Base-by-base conservation (phyloP, 2,888 invertebrate genomes). In the Lithophane ornitopus region DNA sequence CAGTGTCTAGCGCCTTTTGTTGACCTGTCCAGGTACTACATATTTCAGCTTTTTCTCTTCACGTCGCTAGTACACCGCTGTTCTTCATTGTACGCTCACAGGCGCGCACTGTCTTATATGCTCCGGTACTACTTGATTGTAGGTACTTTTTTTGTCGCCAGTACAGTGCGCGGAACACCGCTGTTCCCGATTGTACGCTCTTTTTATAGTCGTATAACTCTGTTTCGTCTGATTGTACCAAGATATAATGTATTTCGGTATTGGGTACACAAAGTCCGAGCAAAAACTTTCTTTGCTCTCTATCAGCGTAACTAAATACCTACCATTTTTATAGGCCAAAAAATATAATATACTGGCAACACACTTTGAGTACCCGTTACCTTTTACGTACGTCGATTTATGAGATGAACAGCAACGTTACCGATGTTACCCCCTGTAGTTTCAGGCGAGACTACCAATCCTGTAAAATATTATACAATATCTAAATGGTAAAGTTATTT, bases 401-500 rank as follows among this genome's bases (percentile, higher is more conserved):
- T 59, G 4, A 63, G 19, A 76, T 26, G 49, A 56, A 69, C 19
- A 44, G 26, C 26, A 12, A 70, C 54, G 26, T 73, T 41, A 65
- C 59, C 70, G 41, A 68, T 59, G 54, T 59, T 68, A 63, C 8
- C 28, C 54, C 58, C 22, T 62, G 58, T 62, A 67, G 19, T 39
- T 73, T 52, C 69, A 39, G n/a, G 22, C 16, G 26, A 77, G 41
- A 65, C 39, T 67, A 76, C 16, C 28, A 26, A 59, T 68, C 41
- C 58, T 70, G 44, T 72, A 59, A 65, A 54, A 52, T 81, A 39
- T 41, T 41, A 65, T 49, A 58, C 34, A 58, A 56, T 59, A 75
- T 44, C 14, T 63, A 46, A 66, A 81, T 73, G 62, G 70, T 73
- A 76, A 70, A 59, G n/a, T 71, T 54, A 74, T 62, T 81, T 77